Percentiles rank a stretch among this genome's conserved stretches.
Conservation (phyloP, 2,888 invertebrate species). For the Dastarcus helophoroides region DNA sequence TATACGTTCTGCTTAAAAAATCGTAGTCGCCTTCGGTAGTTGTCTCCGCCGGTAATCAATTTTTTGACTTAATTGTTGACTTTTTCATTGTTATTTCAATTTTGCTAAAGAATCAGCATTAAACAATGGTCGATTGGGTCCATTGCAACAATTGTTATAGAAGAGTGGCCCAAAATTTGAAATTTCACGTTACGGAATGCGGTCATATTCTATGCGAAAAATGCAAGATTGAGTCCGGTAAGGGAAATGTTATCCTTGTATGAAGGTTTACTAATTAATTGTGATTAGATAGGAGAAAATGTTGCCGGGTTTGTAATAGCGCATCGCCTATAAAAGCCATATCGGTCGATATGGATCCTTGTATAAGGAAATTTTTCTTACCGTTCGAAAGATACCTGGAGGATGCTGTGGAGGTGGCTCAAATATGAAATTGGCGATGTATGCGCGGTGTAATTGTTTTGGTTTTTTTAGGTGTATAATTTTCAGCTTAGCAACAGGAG, state of each 20-base stretch:
- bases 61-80: too few relatives aligned
- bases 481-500: constrained; percentile 6
- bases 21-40: too few relatives aligned
- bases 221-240: constrained; percentile 24
- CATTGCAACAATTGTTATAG: constrained; percentile 32
- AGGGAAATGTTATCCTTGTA: too few relatives aligned
- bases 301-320: constrained; percentile 26
- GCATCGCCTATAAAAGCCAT: constrained; percentile 19
- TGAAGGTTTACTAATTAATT: neutral
- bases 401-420: constrained; percentile 22
- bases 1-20: too few relatives aligned
- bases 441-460: too few relatives aligned
- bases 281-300: constrained; percentile 16
- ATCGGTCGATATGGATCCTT: constrained; percentile 23
- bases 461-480: constrained; percentile 7
- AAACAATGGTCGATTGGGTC: constrained; percentile 25
- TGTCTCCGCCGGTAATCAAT: too few relatives aligned
- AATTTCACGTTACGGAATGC: constrained; percentile 29
- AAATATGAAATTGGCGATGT: neutral
- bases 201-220: constrained; percentile 30
- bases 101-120: constrained; percentile 4
- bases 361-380: constrained; percentile 25
- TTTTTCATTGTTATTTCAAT: too few relatives aligned
- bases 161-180: constrained; percentile 12
- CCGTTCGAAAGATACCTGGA: constrained; percentile 21